Conservation (phyloP, 2,888 invertebrate species). For the Pandemis cinnamomeana region DNA sequence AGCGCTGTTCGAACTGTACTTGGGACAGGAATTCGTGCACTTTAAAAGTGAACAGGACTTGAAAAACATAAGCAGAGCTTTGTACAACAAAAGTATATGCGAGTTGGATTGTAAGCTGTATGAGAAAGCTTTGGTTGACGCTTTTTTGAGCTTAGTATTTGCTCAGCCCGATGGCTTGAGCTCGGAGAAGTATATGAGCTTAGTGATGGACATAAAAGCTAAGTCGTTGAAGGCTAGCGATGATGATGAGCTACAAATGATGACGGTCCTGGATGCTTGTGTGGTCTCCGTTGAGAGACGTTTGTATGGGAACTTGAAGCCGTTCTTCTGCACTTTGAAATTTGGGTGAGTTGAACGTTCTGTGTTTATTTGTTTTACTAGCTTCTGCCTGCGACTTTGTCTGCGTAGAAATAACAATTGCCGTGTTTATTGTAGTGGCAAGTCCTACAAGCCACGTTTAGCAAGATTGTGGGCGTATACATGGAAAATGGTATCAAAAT, state of each 20-base stretch:
- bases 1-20: conserved; percentile 66
- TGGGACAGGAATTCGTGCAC: conserved; percentile 60
- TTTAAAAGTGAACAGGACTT: conserved; percentile 51
- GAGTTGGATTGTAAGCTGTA: conserved; percentile 65
- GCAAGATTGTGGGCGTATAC: no score
- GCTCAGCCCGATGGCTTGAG: conserved; percentile 56
- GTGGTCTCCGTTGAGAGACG: conserved; percentile 48
- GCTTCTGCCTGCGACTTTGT: no score
- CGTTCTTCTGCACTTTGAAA: conserved; percentile 57
- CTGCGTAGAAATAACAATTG: no score
- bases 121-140: conserved; percentile 62
- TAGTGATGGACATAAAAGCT: conserved; percentile 74
- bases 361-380: neutral
- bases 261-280: conserved; percentile 61
- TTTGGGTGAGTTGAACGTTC: conserved; percentile 62
- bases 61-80: conserved; percentile 67
- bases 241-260: conserved; percentile 55
- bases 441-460: no score
- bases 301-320: conserved; percentile 61
- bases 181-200: conserved; percentile 69
- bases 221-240: conserved; percentile 59
- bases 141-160: conserved; percentile 67
- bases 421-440: no score
- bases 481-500: no score
- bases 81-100: conserved; percentile 77